Percentiles rank a stretch among this genome's conserved stretches.
These are phyloP conservation scores for Arge pagana DNA, from an alignment of 2,888 invertebrate species.

Conservation along the genomic window DNA sequence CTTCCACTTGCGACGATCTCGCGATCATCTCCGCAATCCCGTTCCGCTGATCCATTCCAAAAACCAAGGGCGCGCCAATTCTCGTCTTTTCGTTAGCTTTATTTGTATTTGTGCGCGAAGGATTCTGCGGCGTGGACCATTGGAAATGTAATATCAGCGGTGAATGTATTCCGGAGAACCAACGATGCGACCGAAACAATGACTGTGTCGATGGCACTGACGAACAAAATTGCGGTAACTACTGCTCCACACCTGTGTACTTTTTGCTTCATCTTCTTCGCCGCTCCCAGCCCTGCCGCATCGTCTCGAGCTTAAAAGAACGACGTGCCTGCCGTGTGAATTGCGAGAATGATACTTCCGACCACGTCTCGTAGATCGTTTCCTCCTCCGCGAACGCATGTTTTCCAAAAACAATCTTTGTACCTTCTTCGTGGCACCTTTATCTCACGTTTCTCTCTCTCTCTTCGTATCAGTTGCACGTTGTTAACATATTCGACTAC, in stretches of 20 bases:
- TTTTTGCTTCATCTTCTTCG: slow-evolving; percentile 17
- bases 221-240: slow-evolving; percentile 59
- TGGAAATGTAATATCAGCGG: slow-evolving; percentile 63
- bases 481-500: too few relatives aligned
- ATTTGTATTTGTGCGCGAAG: slow-evolving; percentile 43
- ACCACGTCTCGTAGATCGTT: too few relatives aligned
- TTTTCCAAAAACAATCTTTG: too few relatives aligned
- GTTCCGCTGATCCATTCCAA: slow-evolving; percentile 33
- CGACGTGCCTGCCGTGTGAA: too few relatives aligned
- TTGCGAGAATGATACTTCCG: too few relatives aligned
- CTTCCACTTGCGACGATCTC: too few relatives aligned
- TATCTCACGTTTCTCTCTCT: too few relatives aligned
- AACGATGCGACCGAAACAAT: slow-evolving; percentile 63
- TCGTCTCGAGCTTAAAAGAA: neutral
- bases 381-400: too few relatives aligned
- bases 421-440: too few relatives aligned
- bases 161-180: slow-evolving; percentile 63
- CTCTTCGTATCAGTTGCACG: too few relatives aligned
- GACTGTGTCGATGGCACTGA: slow-evolving; percentile 62
- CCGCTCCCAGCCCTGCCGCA: neutral
- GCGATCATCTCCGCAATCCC: too few relatives aligned
- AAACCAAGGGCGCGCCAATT: neutral
- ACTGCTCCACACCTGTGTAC: slow-evolving; percentile 26
- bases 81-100: slow-evolving; percentile 42
- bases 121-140: slow-evolving; percentile 47